Percentiles rank a stretch among this genome's conserved stretches.
phyloP scores from a whole-genome alignment of 2,113 vertebrate genomes.

The Eudyptes chrysolophus region DNA sequence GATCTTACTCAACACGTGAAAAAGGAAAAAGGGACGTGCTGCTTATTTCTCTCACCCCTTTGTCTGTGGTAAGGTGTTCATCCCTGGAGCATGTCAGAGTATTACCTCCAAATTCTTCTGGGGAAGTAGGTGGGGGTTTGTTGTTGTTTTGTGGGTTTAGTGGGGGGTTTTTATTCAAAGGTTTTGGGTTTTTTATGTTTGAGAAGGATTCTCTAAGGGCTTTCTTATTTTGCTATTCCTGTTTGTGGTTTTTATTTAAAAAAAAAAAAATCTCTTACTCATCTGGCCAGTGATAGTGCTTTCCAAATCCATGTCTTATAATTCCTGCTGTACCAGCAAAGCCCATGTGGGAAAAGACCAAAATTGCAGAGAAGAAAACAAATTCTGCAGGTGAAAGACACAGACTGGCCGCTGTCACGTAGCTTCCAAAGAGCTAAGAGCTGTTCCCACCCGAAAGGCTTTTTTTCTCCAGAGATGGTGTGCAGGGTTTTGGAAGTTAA shows the following conservation, averaged over 20 bases:
- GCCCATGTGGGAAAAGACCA: neutral
- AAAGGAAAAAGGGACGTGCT: neutral
- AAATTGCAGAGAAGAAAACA: neutral
- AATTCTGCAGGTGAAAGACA: neutral
- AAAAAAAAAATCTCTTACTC: neutral
- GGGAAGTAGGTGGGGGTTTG: neutral
- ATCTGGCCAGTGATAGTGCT: neutral
- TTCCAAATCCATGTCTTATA: neutral
- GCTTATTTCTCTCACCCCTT: neutral
- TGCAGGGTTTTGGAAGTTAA: neutral
- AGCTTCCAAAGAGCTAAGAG: neutral
- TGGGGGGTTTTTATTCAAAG: neutral
- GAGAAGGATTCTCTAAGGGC: neutral
- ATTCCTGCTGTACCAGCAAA: neutral
- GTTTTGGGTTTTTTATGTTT: neutral
- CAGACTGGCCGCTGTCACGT: neutral
- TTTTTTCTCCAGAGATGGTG: neutral
- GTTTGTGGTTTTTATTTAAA: neutral
- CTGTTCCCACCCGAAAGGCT: neutral
- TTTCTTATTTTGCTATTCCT: neutral
- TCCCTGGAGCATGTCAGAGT: neutral
- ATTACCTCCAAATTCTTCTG: neutral
- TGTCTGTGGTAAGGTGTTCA: neutral
- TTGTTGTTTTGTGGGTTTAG: neutral
- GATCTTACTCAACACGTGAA: neutral